These are phyloP conservation scores for Glaucopsyche alexis DNA, from an alignment of 2,888 invertebrate species.

Conservation along the genomic window DNA sequence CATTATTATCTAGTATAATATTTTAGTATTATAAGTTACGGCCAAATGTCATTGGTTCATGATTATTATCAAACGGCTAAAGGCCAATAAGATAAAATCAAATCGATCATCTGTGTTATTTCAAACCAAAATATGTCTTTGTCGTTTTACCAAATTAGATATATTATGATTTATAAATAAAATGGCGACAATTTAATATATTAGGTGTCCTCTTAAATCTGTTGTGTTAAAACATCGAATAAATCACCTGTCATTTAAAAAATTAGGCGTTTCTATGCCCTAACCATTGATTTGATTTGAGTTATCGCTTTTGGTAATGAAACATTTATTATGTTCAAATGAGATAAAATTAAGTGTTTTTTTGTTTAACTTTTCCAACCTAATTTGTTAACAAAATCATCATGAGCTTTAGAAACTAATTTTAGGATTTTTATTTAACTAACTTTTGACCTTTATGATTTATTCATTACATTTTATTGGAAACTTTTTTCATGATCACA, in stretches of 20 bases:
- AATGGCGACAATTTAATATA: conserved; percentile 19
- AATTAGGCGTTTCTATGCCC: conserved; percentile 18
- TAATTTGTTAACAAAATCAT: conserved; percentile 15
- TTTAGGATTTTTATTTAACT: background rate
- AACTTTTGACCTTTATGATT: background rate
- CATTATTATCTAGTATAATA: conserved; percentile 16
- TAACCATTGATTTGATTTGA: background rate
- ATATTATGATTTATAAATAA: conserved; percentile 14
- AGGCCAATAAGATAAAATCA: conserved; percentile 22
- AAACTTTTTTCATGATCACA: background rate
- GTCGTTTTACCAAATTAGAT: conserved; percentile 23
- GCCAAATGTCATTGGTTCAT: conserved; percentile 18
- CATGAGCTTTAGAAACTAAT: background rate
- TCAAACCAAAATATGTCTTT: conserved; percentile 18
- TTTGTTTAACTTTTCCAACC: conserved; percentile 7
- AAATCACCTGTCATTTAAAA: conserved; percentile 21
- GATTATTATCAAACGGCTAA: conserved; percentile 17
- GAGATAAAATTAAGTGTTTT: conserved; percentile 3
- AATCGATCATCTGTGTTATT: conserved; percentile 25
- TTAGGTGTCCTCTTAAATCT: conserved; percentile 17
- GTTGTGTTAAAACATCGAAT: conserved; percentile 19
- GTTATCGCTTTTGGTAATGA: conserved; percentile 13
- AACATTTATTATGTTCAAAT: conserved; percentile 5
- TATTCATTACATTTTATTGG: background rate
- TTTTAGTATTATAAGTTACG: conserved; percentile 17